Conservation (phyloP, 2,797 vertebrate genomes). For the Toxotes lorentzi region DNA sequence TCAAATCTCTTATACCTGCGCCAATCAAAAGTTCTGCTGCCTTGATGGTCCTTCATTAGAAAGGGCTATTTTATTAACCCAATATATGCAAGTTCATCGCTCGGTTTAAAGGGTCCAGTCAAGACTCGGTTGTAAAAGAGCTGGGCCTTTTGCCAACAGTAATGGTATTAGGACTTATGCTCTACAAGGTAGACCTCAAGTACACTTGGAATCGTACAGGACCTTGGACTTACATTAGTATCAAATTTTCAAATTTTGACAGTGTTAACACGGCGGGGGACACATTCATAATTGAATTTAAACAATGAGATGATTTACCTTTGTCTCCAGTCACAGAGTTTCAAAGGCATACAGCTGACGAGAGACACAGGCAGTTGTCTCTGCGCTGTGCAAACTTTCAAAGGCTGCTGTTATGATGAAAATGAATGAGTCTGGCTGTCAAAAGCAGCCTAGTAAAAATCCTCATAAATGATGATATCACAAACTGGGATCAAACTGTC, state of each 20-base stretch:
- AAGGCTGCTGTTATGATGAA: conserved; percentile 34
- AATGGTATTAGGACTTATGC: conserved; percentile 44
- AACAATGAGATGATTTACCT: conserved; percentile 28
- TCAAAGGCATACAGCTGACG: conserved; percentile 39
- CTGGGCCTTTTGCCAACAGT: conserved; percentile 42
- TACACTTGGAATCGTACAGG: conserved; percentile 3
- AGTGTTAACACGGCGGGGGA: conserved; percentile 16
- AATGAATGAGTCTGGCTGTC: conserved; percentile 1
- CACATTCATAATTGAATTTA: conserved; percentile 22
- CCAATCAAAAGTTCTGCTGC: conserved; percentile 37
- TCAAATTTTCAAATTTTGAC: conserved; percentile 29
- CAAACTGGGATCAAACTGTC: conserved; percentile 25
- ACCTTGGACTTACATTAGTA: conserved; percentile 14
- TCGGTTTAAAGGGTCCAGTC: conserved; percentile 34
- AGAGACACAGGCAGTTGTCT: background rate
- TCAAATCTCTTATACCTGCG: conserved; percentile 46
- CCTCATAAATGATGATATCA: conserved; percentile 18
- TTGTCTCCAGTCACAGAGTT: conserved; percentile 34
- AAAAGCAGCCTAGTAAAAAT: conserved; percentile 10
- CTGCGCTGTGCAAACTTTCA: conserved; percentile 15
- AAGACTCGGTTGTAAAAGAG: conserved; percentile 49
- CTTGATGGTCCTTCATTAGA: conserved; percentile 31
- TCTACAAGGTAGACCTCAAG: conserved; percentile 17
- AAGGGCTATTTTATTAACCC: conserved; percentile 32
- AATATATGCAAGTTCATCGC: conserved; percentile 52